These are phyloP conservation scores for Dendrophyllia cribrosa DNA, from an alignment of 64 coral and sea anemone species.

Conservation along the genomic window DNA sequence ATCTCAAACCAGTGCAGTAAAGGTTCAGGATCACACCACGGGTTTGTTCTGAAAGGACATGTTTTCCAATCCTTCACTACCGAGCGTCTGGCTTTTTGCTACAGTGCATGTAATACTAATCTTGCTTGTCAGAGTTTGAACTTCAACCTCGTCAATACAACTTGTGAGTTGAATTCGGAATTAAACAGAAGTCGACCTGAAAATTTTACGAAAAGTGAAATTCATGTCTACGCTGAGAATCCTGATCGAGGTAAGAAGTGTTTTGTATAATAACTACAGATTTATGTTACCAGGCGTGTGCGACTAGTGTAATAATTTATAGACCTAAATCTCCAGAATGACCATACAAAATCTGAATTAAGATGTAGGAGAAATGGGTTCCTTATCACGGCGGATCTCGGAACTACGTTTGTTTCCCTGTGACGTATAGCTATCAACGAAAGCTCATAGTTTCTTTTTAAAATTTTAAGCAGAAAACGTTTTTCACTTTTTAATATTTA, in stretches of 20 bases:
- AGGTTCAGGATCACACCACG: neutral
- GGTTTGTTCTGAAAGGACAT: slow-evolving; percentile 5
- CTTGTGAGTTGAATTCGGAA: slow-evolving; percentile 15
- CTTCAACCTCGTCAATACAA: neutral
- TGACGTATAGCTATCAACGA: no score
- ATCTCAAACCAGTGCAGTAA: neutral
- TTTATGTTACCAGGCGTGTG: no score
- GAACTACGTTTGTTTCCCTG: no score
- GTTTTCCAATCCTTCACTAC: neutral
- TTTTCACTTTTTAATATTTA: no score
- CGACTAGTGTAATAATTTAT: no score
- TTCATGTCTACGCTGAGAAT: neutral
- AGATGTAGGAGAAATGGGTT: no score
- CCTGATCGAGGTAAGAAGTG: slow-evolving; percentile 9
- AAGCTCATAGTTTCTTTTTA: no score
- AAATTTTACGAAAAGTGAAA: neutral
- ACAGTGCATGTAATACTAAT: slow-evolving; percentile 4
- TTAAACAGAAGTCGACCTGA: slow-evolving; percentile 2
- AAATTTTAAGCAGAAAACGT: no score
- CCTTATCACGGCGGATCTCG: no score
- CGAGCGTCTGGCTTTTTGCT: neutral
- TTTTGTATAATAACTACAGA: neutral
- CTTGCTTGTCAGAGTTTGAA: slow-evolving; percentile 7
- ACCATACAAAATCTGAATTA: no score
- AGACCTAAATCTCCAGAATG: no score